These are phyloP conservation scores for Sepioteuthis lessoniana DNA, from an alignment of 2,888 invertebrate genomes.

Conservation along the genomic window DNA sequence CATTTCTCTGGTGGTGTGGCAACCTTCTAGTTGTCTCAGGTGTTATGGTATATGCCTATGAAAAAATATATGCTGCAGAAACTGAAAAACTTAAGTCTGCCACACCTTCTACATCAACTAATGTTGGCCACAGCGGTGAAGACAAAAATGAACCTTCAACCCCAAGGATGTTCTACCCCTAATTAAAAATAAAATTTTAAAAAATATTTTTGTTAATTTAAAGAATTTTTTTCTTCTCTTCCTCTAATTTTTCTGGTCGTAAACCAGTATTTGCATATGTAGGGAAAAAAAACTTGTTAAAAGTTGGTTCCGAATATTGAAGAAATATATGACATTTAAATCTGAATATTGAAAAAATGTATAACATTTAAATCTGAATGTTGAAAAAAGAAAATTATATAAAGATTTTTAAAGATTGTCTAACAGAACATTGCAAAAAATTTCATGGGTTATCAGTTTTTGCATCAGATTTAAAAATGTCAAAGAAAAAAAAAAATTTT, in stretches of 20 bases:
- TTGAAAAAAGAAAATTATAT: neutral
- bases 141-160: conserved; percentile 47
- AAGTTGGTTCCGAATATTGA: neutral
- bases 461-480: neutral
- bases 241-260: neutral
- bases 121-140: conserved; percentile 6
- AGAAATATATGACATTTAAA: neutral
- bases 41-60: conserved; percentile 69
- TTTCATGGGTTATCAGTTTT: neutral
- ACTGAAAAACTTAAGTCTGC: neutral
- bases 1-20: conserved; percentile 73
- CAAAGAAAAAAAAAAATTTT: too few species aligned
- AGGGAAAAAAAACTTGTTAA: neutral
- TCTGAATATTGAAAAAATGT: too few species aligned
- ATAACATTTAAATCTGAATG: too few species aligned
- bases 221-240: neutral
- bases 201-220: neutral
- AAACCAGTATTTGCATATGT: neutral
- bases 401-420: neutral
- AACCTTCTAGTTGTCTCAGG: conserved; percentile 72
- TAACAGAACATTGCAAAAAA: neutral
- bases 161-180: conserved; percentile 40
- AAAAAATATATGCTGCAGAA: conserved; percentile 57
- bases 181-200: neutral
- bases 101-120: neutral